Evolutionary conservation across 2,888 invertebrate species (phyloP).

Genomic region (Acronicta aceris): DNA sequence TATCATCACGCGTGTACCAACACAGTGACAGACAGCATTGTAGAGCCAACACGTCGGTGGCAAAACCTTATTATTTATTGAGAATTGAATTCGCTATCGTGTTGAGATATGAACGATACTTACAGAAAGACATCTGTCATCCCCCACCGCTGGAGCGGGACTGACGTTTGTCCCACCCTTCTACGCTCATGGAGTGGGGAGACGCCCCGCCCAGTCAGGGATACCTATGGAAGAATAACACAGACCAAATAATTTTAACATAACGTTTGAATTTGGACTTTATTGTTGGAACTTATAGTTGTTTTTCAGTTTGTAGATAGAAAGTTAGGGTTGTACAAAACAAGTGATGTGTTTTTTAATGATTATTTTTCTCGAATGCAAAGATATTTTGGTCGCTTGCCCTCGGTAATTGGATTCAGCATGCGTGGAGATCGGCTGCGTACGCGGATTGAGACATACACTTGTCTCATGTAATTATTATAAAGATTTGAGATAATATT

Average conservation of each 20-base stretch:
- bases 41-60: slow-evolving; percentile 44
- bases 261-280: slow-evolving; percentile 57
- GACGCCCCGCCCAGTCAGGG: slow-evolving; percentile 66
- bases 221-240: slow-evolving; percentile 49
- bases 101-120: slow-evolving; percentile 81
- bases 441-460: slow-evolving; percentile 81
- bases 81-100: slow-evolving; percentile 81
- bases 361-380: slow-evolving; percentile 76
- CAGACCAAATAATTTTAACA: slow-evolving; percentile 21
- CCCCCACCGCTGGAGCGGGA: slow-evolving; percentile 79
- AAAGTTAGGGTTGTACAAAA: slow-evolving; percentile 73
- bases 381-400: slow-evolving; percentile 76
- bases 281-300: slow-evolving; percentile 13
- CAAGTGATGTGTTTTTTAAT: slow-evolving; percentile 65
- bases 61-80: slow-evolving; percentile 77
- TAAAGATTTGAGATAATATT: slow-evolving; percentile 84
- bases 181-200: slow-evolving; percentile 59
- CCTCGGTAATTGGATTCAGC: slow-evolving; percentile 81
- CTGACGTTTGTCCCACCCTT: slow-evolving; percentile 78
- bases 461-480: slow-evolving; percentile 84
- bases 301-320: slow-evolving; percentile 3
- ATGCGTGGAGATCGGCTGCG: slow-evolving; percentile 60
- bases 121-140: slow-evolving; percentile 81
- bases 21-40: slow-evolving; percentile 59
- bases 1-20: slow-evolving; percentile 53